Evolutionary conservation across 1,140 invertebrate species (phyloP).

Genomic region (Cryptotermes secundus): DNA sequence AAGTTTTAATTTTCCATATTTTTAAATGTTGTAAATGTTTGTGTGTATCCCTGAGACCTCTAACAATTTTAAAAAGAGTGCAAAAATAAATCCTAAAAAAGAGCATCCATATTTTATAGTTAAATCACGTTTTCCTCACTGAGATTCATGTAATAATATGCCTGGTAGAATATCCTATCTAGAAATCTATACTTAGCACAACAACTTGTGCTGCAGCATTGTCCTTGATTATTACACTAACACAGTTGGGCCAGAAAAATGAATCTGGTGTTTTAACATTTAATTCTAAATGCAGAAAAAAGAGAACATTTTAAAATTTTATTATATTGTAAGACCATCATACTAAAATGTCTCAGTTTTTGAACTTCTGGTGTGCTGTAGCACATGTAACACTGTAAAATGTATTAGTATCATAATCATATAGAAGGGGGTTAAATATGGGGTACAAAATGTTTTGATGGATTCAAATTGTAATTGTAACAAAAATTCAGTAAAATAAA

Average conservation of each 20-base stretch:
- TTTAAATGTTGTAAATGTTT: slow-evolving; percentile 9
- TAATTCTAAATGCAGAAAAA: neutral
- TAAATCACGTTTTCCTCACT: neutral
- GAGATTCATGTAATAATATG: neutral
- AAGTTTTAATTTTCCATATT: slow-evolving; percentile 5
- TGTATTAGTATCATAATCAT: neutral
- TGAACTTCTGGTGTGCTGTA: neutral
- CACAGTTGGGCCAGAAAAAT: neutral
- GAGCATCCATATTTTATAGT: neutral
- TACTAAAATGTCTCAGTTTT: neutral
- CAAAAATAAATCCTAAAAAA: neutral
- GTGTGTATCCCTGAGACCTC: neutral
- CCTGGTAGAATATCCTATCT: neutral
- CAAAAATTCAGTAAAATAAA: slow-evolving; percentile 11
- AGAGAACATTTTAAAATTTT: neutral
- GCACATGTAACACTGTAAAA: neutral
- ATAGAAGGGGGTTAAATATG: neutral
- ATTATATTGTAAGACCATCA: neutral
- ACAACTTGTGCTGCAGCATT: neutral
- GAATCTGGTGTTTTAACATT: neutral
- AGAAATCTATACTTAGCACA: slow-evolving; percentile 5
- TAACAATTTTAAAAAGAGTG: neutral
- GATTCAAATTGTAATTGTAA: slow-evolving; percentile 10
- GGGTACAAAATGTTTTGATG: slow-evolving; percentile 2
- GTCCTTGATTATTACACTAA: neutral